These are phyloP conservation scores for Cryptotermes secundus DNA, from an alignment of 1,140 invertebrate species.

Conservation along the genomic window DNA sequence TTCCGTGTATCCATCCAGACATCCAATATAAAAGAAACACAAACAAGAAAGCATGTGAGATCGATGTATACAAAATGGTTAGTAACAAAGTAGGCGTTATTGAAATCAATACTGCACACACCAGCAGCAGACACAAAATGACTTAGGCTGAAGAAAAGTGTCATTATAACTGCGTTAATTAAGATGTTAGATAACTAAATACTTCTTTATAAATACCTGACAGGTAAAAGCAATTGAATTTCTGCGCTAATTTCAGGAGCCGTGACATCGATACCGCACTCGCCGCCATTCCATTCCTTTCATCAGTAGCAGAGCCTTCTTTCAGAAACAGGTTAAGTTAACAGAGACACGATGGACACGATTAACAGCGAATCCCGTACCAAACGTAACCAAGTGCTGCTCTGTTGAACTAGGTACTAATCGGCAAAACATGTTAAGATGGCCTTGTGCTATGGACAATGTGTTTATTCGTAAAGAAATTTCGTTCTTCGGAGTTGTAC, in stretches of 20 bases:
- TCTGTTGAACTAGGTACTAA: too few relatives aligned
- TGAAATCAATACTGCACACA: slow-evolving; percentile 13
- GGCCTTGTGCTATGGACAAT: too few relatives aligned
- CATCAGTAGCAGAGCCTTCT: slow-evolving; percentile 16
- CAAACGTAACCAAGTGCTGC: too few relatives aligned
- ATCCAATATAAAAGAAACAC: too few relatives aligned
- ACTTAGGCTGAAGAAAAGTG: neutral
- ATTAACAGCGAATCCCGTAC: too few relatives aligned
- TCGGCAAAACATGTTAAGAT: too few relatives aligned
- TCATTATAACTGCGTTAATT: neutral
- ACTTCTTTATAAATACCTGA: slow-evolving; percentile 60
- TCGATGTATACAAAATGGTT: slow-evolving; percentile 1
- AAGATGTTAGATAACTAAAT: neutral
- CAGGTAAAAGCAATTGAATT: slow-evolving; percentile 84
- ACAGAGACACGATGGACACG: too few relatives aligned
- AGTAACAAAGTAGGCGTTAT: slow-evolving; percentile 28
- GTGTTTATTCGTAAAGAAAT: too few relatives aligned
- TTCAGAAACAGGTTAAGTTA: neutral
- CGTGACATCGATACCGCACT: slow-evolving; percentile 53
- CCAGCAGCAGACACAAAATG: neutral
- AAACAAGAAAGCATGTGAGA: neutral
- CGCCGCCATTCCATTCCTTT: slow-evolving; percentile 35
- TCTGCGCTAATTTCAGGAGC: slow-evolving; percentile 73
- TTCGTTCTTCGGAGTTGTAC: too few relatives aligned
- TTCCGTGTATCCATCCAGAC: too few relatives aligned